Evolutionary conservation across 64 coral and sea anemone genomes (phyloP).

Genomic region (Montipora cactus): DNA sequence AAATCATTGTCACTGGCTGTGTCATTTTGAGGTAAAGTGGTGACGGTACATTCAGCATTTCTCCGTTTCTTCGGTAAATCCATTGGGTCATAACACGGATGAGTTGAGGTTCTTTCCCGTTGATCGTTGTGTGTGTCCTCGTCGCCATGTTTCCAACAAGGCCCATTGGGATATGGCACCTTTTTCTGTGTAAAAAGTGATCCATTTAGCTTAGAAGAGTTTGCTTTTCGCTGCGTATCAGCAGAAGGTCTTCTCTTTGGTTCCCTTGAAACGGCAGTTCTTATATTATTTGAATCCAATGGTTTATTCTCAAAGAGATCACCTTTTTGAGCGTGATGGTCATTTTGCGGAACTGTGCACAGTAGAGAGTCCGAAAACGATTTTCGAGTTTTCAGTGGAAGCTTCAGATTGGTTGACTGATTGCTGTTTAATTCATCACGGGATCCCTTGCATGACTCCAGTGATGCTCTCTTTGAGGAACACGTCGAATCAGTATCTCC

Average conservation of each 20-base stretch:
- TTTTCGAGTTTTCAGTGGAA: constrained; percentile 31
- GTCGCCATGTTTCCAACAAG: constrained; percentile 12
- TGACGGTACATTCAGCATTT: constrained; percentile 47
- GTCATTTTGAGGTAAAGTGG: constrained; percentile 10
- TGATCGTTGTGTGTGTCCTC: background rate
- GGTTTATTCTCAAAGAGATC: background rate
- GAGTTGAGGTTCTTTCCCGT: constrained; percentile 55
- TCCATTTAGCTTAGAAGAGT: constrained; percentile 21
- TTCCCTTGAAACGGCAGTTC: background rate
- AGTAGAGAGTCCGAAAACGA: constrained; percentile 37
- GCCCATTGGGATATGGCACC: constrained; percentile 9
- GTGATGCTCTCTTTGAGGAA: constrained; percentile 7
- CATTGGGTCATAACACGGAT: constrained; percentile 39
- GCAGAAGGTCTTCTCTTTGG: background rate
- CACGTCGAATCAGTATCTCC: background rate
- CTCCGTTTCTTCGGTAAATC: constrained; percentile 32
- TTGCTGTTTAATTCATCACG: background rate
- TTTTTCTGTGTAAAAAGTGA: constrained; percentile 16
- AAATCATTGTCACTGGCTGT: constrained; percentile 52
- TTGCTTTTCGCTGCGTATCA: background rate
- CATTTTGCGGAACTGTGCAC: constrained; percentile 12
- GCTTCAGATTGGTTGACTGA: background rate
- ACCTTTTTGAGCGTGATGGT: background rate
- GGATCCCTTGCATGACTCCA: background rate
- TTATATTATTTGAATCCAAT: background rate